Base-by-base conservation (phyloP, 2,113 vertebrate species). In the Cyanoramphus novaezelandiae region DNA sequence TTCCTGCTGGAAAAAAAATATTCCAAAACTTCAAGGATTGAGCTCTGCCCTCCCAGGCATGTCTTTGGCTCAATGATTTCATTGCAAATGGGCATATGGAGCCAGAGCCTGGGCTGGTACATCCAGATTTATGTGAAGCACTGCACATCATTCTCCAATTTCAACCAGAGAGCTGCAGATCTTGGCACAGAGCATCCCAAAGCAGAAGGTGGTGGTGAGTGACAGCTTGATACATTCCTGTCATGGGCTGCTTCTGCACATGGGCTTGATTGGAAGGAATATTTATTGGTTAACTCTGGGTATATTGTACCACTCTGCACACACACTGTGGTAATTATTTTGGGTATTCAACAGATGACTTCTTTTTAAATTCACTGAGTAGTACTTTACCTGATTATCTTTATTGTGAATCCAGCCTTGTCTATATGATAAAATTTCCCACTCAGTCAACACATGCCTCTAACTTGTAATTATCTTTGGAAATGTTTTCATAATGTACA, bases 391-490 rank as follows among this genome's bases (percentile, higher is more conserved):
- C 94, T 86, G 94, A 92, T 95, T 86, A 68, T 88, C 90, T 68
- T 59, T 80, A 31, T 17, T 86, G 94, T 92, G 88, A 71, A 75
- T 50, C 82, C 82, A 52, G 60, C 76, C 79, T 43, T 78, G 64
- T 78, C 92, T 75, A 21, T 25, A 35, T 1, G 8, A 27, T 83
- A 68, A 90, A 47, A 78, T 90, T 83, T 92, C 92, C 90, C 85
- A 57, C 95, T 97, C 93, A 90, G 83, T 96, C 95, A 96, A 88
- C 82, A 60, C 76, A 39, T 43, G 59, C 72, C 55, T 95, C 86
- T 86, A 92, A 83, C 92, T 80, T 71, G 76, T 83, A 93, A 96
- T 96, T 95, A 94, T 95, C 96, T 78, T 63, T 67, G 86, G 85
- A 70, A 94, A 86, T 71, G 88, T 92, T 96, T 94, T 78, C 64